phyloP scores from a whole-genome alignment of 1,140 invertebrate genomes.

The Hycleus phaleratus region DNA sequence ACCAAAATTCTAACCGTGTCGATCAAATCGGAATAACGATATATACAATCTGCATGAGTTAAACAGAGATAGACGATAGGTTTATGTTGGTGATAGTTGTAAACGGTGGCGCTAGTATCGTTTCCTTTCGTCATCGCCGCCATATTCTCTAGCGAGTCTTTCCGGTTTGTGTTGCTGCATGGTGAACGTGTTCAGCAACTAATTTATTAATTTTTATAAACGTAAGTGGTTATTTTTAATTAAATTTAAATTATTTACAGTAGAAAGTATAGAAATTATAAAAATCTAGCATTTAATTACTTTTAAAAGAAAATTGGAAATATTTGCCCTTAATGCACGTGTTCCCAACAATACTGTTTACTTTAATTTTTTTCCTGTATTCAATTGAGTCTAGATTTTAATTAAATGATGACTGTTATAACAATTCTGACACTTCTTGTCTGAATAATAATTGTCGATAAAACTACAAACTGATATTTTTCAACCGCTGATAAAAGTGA shows the following conservation, averaged over 20 bases:
- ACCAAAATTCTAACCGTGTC: too few species aligned
- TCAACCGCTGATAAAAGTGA: background rate
- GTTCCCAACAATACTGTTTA: background rate
- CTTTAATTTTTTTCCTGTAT: background rate
- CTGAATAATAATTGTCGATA: constrained; percentile 30
- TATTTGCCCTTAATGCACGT: background rate
- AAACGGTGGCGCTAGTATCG: background rate
- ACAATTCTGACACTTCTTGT: constrained; percentile 41
- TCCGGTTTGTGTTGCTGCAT: constrained; percentile 38
- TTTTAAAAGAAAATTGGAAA: too few species aligned
- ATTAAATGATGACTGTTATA: constrained; percentile 22
- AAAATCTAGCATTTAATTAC: too few species aligned
- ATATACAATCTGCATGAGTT: background rate
- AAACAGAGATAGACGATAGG: background rate
- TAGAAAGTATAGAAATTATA: too few species aligned
- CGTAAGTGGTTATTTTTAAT: constrained; percentile 5
- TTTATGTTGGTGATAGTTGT: too few species aligned
- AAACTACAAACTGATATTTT: background rate
- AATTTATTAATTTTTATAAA: constrained; percentile 18
- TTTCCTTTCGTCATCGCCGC: background rate
- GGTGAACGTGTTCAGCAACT: constrained; percentile 33
- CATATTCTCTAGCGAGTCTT: constrained; percentile 29
- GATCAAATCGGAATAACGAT: too few species aligned
- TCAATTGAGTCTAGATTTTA: background rate
- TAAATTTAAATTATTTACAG: background rate